Percentiles rank a stretch among this genome's conserved stretches.
These are phyloP conservation scores for Papilio xuthus DNA, from an alignment of 1,140 invertebrate genomes.

Conservation along the genomic window DNA sequence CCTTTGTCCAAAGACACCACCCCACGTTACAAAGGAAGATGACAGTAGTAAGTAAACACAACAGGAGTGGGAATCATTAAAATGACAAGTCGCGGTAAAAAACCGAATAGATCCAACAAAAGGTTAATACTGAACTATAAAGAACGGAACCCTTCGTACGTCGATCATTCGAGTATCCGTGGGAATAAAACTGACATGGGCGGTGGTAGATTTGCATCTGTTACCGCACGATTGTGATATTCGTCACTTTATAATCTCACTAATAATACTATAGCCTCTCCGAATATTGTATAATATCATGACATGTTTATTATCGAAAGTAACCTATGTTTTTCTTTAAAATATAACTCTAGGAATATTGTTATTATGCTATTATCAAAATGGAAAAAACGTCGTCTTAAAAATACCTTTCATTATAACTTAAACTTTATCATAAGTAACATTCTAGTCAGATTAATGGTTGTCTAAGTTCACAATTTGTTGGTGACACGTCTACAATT, in stretches of 20 bases:
- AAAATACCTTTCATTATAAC: too few relatives aligned
- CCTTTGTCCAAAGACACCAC: slow-evolving; percentile 65
- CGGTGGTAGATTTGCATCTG: slow-evolving; percentile 51
- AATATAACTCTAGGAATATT: too few relatives aligned
- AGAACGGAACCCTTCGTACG: slow-evolving; percentile 32
- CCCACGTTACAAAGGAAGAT: slow-evolving; percentile 59
- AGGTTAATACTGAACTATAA: neutral
- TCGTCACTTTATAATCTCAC: too few relatives aligned
- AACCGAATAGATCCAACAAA: slow-evolving; percentile 47
- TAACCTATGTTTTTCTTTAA: too few relatives aligned
- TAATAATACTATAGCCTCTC: too few relatives aligned
- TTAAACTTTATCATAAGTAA: neutral
- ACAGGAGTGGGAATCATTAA: slow-evolving; percentile 59
- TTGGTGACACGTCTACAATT: slow-evolving; percentile 37
- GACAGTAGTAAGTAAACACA: slow-evolving; percentile 65
- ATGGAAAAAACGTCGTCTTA: too few relatives aligned
- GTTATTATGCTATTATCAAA: too few relatives aligned
- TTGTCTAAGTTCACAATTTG: neutral
- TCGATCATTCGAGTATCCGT: slow-evolving; percentile 46
- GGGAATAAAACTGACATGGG: slow-evolving; percentile 45
- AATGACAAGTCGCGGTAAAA: slow-evolving; percentile 59
- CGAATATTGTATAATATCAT: too few relatives aligned
- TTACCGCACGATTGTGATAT: too few relatives aligned
- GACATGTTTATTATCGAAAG: too few relatives aligned
- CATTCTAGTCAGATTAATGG: neutral